Evolutionary conservation across 2,888 invertebrate genomes (phyloP), one percentile per base, ranked within the genome.

Genomic region (Lasioglossum marginatum): DNA sequence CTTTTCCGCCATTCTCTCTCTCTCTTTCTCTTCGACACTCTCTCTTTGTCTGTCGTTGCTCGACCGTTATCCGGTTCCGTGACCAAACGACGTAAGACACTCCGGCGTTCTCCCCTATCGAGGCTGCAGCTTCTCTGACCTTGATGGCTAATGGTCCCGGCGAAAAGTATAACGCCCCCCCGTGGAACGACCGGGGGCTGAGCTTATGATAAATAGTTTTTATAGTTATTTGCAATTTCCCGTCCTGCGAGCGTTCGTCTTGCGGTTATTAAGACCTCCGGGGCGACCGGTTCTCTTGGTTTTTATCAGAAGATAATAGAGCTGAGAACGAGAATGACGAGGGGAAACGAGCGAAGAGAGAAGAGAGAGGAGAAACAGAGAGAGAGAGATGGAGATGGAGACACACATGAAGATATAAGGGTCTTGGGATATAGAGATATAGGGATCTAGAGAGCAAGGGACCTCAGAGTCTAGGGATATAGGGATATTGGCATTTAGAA

Each of bases 11-110:
- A 48, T 6, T 12, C 57, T 12, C 57, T 57, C n/a, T 57, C n/a
- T 10, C 57, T 57, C 40, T 40, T 23, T n/a, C 57, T 12, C 12
- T 3, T 4, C n/a, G 12, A 8, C 60, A 14, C 27, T 27, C 60
- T 27, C 60, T 27, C 60, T 27, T n/a, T 27, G 12, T 60, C 57
- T 27, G 27, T 12, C 57, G n/a, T n/a, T 57, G 5, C 19, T 48
- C 48, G 70, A 43, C 52, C 78, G 73, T 89, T 85, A 82, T 78
- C 66, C 60, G 70, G 31, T 90, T 87, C 73, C 88, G 86, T 90
- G 90, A 87, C 88, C 88, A 83, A 86, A 85, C 76, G 75, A 76
- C 68, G 82, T 83, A 85, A 89, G 85, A 88, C 82, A 71, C 79
- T 71, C 66, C 68, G 63, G 72, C 73, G 27, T 72, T 19, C 77